These are phyloP conservation scores for Pseudochirops cupreus DNA, from an alignment of 2,797 vertebrate genomes.

Conservation along the genomic window DNA sequence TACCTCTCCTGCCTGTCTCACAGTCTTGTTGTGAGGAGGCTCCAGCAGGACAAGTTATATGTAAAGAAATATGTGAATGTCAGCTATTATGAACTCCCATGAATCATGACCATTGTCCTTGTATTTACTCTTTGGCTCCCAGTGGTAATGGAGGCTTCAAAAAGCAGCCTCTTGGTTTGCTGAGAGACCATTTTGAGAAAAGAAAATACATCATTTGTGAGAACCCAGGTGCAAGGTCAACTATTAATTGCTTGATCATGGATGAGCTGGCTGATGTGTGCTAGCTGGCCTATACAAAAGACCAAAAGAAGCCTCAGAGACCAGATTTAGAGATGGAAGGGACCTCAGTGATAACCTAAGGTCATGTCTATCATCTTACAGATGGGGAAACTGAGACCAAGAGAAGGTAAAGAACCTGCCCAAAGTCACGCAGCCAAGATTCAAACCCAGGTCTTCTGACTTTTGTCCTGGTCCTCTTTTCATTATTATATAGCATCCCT, in stretches of 20 bases:
- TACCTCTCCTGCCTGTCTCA: neutral
- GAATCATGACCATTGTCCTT: neutral
- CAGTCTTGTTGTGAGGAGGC: neutral
- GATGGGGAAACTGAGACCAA: neutral
- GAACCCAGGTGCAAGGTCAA: neutral
- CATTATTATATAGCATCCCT: neutral
- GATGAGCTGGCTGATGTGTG: neutral
- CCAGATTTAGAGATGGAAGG: neutral
- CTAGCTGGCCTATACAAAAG: neutral
- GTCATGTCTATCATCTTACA: neutral
- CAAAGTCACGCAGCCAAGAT: neutral
- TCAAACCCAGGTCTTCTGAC: neutral
- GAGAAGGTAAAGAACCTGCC: neutral
- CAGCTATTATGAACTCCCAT: constrained; percentile 1
- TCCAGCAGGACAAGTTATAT: neutral
- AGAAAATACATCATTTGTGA: neutral
- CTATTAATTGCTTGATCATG: neutral
- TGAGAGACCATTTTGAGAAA: neutral
- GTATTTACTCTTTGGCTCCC: neutral
- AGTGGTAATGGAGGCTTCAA: neutral
- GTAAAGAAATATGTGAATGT: neutral
- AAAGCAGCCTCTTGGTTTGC: neutral
- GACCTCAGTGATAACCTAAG: neutral
- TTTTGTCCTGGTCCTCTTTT: neutral
- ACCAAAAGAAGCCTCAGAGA: neutral